These are phyloP conservation scores for Lophotis ruficrista DNA, from an alignment of 2,113 vertebrate species.

Conservation along the genomic window DNA sequence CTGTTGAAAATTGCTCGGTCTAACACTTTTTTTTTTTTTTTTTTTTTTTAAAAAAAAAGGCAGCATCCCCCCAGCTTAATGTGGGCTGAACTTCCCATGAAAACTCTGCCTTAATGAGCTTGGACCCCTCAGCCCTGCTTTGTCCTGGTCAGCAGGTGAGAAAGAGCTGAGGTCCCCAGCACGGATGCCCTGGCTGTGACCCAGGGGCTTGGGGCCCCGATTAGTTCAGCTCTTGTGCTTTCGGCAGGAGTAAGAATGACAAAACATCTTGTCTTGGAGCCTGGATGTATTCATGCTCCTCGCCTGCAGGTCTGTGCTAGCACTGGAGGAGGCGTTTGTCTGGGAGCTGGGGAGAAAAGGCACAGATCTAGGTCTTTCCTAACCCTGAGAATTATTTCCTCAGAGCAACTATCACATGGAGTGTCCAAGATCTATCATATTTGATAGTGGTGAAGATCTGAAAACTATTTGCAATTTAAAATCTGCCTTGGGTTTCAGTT, in stretches of 20 bases:
- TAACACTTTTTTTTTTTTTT: neutral
- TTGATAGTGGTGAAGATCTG: neutral
- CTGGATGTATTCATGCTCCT: neutral
- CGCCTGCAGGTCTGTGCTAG: neutral
- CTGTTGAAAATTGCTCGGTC: neutral
- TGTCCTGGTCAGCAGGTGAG: slow-evolving; percentile 52
- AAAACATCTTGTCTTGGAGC: neutral
- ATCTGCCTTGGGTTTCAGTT: neutral
- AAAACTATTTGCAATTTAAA: neutral
- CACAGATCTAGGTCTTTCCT: neutral
- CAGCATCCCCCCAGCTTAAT: neutral
- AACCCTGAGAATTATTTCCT: neutral
- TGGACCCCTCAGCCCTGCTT: neutral
- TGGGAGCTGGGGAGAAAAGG: neutral
- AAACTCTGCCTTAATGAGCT: slow-evolving; percentile 22
- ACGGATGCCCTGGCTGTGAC: slow-evolving; percentile 48
- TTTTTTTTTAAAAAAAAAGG: too few species aligned
- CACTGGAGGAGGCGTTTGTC: neutral
- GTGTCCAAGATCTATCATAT: neutral
- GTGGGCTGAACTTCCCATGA: slow-evolving; percentile 2
- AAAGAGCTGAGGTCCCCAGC: neutral
- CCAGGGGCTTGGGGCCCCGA: neutral
- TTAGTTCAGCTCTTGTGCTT: slow-evolving; percentile 49
- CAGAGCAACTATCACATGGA: neutral
- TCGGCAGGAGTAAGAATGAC: neutral